Evolutionary conservation across 2,797 vertebrate species (phyloP).

Genomic region (Oreochromis mossambicus): DNA sequence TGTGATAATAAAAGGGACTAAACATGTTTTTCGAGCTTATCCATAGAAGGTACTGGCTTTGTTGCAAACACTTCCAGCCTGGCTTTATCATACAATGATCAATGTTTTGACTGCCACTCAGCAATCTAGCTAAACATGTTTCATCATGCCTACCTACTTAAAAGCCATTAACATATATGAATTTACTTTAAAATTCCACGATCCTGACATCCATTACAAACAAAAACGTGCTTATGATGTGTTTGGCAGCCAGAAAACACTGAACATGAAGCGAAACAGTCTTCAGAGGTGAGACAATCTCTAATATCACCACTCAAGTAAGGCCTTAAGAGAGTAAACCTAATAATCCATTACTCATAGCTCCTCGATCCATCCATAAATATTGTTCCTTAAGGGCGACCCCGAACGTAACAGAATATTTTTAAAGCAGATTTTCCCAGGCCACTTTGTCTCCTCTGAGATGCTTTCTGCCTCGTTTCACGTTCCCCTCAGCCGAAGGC

Average conservation of each 20-base stretch:
- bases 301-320: background rate
- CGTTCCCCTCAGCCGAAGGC: slow-evolving; percentile 32
- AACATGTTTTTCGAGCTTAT: background rate
- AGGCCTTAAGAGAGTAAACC: background rate
- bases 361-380: slow-evolving; percentile 43
- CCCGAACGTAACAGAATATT: slow-evolving; percentile 17
- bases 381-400: slow-evolving; percentile 25
- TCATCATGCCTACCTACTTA: background rate
- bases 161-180: background rate
- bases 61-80: background rate
- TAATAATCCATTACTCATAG: background rate
- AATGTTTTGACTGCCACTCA: background rate
- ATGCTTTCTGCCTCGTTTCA: slow-evolving; percentile 25
- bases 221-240: background rate
- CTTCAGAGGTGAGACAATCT: background rate
- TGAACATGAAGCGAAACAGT: background rate
- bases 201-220: background rate
- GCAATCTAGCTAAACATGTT: background rate
- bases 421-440: background rate
- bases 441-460: background rate
- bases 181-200: background rate
- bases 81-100: background rate
- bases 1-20: background rate
- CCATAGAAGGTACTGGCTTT: background rate
- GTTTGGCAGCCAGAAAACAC: background rate